Base-by-base conservation (phyloP, 2,888 invertebrate species). In the Ormyrus pomaceus region DNA sequence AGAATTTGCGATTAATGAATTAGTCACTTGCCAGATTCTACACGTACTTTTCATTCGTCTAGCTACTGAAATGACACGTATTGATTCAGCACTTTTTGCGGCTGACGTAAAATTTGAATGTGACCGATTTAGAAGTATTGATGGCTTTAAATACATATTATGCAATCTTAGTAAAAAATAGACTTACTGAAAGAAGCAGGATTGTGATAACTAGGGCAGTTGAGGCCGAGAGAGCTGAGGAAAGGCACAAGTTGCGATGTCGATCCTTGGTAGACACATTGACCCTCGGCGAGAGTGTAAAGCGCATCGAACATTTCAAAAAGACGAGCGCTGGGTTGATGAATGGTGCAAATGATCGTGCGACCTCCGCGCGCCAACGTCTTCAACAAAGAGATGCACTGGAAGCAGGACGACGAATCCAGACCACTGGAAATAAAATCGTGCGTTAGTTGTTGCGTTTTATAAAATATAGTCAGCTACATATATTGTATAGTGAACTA, bases 291-390 rank as follows among this genome's bases (percentile, higher is more conserved):
- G 83, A 99, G 91, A 5, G 98, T 97, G 91, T 98, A 98, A 83
- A 99, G 92, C 91, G 98, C 95, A 89, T 98, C 98, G 88, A 98
- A 98, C 96, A 97, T 98, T 91, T 98, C 98, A 87, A 98, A 98
- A 83, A 98, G 92, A 86, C 98, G 94, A 34, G 98, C 98, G n/a
- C 97, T 98, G 0, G 98, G 98, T 90, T 98, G 98, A 91, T 98
- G 98, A 79, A 97, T 97, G 48, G 98, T 98, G 89, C 98, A 98
- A 85, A 98, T 97, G 85, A 98, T 97, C 0, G 98, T 98, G 82
- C 98, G 93, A 9, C 98, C 98, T 6, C 97, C 97, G 50, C 95
- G 93, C 0, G 98, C 97, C 84, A 99, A 91, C 65, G 95, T 95
- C 92, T 98, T 98, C 86, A 98, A 92, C 82, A 98, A 91, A 7